A percentile compares a stretch with the other conserved stretches of the same genome.
phyloP scores from a whole-genome alignment of 2,888 invertebrate species.

The Xestia sexstrigata region DNA sequence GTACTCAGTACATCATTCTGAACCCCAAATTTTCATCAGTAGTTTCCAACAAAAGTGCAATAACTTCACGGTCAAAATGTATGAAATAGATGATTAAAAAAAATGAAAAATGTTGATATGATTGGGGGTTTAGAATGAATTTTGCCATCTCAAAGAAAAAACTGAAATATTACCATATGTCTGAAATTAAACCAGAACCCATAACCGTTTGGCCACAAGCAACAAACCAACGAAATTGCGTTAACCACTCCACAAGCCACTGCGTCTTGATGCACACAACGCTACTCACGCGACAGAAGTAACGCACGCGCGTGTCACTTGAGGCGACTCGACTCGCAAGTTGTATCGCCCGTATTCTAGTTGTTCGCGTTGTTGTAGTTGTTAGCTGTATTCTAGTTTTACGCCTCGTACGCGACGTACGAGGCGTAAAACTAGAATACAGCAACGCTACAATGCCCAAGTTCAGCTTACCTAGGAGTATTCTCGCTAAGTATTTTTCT shows the following conservation, averaged over 20 bases:
- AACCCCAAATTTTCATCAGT: no score
- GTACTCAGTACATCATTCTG: no score
- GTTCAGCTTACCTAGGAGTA: neutral
- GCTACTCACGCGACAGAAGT: neutral
- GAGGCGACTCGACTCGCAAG: no score
- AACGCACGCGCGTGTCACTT: neutral
- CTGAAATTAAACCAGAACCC: neutral
- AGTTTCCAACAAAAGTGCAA: no score
- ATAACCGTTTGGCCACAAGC: neutral
- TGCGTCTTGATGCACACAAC: neutral
- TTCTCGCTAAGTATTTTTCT: neutral
- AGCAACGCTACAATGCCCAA: conserved; percentile 8
- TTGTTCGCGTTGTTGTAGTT: no score
- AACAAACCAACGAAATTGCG: neutral
- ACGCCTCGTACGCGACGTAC: no score
- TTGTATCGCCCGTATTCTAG: no score
- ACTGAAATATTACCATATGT: neutral
- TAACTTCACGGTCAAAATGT: no score
- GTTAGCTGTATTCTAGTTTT: no score
- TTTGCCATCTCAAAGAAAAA: neutral
- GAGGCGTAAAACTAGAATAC: neutral
- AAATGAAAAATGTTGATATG: no score
- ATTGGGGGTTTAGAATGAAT: no score
- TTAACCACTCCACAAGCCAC: neutral
- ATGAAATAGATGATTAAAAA: no score